Evolutionary conservation across 1,140 invertebrate species (phyloP).

Genomic region (Metopolophium dirhodum): DNA sequence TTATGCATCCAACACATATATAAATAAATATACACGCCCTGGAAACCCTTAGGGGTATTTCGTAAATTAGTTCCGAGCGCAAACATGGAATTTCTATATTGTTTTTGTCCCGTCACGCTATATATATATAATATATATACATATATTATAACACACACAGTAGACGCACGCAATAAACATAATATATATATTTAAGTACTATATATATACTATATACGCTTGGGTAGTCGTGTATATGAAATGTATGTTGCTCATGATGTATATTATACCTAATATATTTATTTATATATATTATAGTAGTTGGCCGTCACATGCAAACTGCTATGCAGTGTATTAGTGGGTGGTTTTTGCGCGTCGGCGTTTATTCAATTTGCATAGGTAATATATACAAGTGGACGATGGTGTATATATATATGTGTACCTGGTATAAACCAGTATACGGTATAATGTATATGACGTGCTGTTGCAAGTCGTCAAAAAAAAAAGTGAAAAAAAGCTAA

Average conservation of each 20-base stretch:
- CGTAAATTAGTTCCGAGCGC: slow-evolving; percentile 45
- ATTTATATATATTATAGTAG: not conserved
- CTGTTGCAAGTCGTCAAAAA: not conserved
- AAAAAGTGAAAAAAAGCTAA: not conserved
- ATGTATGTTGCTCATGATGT: not conserved
- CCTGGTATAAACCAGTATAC: not conserved
- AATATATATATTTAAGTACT: not conserved
- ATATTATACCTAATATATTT: no score
- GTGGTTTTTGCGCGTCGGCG: not conserved
- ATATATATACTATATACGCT: not conserved
- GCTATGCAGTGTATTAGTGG: not conserved
- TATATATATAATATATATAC: not conserved
- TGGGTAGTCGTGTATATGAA: not conserved
- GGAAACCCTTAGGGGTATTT: slow-evolving; percentile 40
- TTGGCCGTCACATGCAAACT: not conserved
- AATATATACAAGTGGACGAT: not conserved
- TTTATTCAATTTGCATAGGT: not conserved
- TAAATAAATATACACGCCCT: not conserved
- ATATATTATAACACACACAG: not conserved
- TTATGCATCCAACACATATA: not conserved
- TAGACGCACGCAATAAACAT: not conserved
- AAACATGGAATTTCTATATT: slow-evolving; percentile 48
- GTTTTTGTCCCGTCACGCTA: slow-evolving; percentile 19
- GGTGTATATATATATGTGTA: not conserved
- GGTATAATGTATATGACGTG: not conserved